These are phyloP conservation scores for Amyelois transitella DNA, from an alignment of 1,140 invertebrate genomes.

Conservation along the genomic window DNA sequence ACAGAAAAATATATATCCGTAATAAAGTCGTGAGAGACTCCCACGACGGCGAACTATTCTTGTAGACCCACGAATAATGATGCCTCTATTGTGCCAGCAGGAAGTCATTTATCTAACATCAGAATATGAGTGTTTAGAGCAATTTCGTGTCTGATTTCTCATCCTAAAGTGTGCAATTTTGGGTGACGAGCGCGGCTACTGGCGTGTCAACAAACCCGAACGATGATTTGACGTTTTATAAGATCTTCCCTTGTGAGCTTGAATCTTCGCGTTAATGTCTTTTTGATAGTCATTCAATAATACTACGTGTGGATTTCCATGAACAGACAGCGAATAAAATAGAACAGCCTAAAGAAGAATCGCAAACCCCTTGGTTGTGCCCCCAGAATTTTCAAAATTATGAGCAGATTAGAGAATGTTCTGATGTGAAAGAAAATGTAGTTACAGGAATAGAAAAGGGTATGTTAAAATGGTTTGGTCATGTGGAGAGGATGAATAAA, in stretches of 20 bases:
- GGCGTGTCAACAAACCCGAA: conserved; percentile 31
- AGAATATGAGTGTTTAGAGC: conserved; percentile 72
- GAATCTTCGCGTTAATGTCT: conserved; percentile 3
- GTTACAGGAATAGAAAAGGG: too few species aligned
- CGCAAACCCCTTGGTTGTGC: too few species aligned
- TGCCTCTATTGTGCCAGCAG: conserved; percentile 67
- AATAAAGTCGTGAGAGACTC: conserved; percentile 70
- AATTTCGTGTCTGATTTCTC: conserved; percentile 70
- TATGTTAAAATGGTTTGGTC: too few species aligned
- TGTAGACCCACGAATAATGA: conserved; percentile 59
- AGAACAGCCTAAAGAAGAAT: too few species aligned
- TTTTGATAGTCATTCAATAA: too few species aligned
- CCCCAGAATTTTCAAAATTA: too few species aligned
- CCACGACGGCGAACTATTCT: conserved; percentile 61
- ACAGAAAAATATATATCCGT: conserved; percentile 71
- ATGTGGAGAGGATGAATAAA: too few species aligned
- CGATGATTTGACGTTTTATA: neutral
- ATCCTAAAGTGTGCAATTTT: conserved; percentile 68
- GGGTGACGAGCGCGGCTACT: conserved; percentile 29
- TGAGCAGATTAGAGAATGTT: too few species aligned
- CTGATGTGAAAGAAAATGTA: too few species aligned
- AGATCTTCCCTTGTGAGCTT: conserved; percentile 5
- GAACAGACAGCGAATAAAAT: too few species aligned
- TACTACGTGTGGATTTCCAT: too few species aligned
- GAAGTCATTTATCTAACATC: conserved; percentile 73